These are phyloP conservation scores for Pangasius djambal DNA, from an alignment of 2,797 vertebrate species.

Conservation along the genomic window DNA sequence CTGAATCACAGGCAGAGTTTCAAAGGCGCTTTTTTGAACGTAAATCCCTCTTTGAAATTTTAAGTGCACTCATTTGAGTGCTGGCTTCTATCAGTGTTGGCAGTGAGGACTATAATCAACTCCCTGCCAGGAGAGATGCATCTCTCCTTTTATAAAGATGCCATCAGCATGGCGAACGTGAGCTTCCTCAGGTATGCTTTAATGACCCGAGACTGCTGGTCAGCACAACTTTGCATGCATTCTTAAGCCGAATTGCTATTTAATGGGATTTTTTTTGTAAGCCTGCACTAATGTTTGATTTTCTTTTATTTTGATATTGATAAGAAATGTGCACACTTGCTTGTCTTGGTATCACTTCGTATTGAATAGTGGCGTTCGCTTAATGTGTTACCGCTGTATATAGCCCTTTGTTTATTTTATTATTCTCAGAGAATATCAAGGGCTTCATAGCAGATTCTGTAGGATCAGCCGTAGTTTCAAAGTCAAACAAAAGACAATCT, in stretches of 20 bases:
- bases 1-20: constrained; percentile 17
- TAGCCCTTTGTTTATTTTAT: neutral
- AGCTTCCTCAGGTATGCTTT: constrained; percentile 39
- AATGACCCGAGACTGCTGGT: constrained; percentile 15
- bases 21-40: neutral
- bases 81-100: constrained; percentile 40
- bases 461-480: neutral
- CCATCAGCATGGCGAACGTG: constrained; percentile 29
- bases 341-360: neutral
- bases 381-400: neutral
- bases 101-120: constrained; percentile 28
- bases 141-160: constrained; percentile 33
- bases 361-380: neutral
- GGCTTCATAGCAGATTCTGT: neutral
- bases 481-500: constrained; percentile 11
- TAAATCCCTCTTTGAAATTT: constrained; percentile 35
- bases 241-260: neutral
- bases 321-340: neutral
- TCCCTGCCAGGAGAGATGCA: constrained; percentile 30
- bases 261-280: neutral
- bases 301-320: neutral
- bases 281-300: neutral
- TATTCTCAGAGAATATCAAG: neutral
- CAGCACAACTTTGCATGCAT: neutral
- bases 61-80: constrained; percentile 37